Evolutionary conservation across 2,888 invertebrate genomes (phyloP), one percentile per base, ranked within the genome.

Genomic region (Ametastegia equiseti): DNA sequence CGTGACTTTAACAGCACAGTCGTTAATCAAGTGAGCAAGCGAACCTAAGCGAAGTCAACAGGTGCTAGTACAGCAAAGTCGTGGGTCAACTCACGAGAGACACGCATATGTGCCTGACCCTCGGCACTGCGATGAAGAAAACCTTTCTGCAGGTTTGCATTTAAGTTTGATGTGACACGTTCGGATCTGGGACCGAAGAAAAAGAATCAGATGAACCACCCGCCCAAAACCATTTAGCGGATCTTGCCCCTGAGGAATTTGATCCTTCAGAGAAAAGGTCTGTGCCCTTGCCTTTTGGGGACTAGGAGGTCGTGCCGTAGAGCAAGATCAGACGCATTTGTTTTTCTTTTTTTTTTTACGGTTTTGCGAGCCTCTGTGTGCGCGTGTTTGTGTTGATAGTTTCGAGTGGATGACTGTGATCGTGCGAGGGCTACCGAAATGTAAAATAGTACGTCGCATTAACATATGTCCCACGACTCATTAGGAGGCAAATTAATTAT

Each of bases 401-500:
- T 13, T n/a, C 15, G 71, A 19, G 27, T 71, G 71, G 42, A 30
- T 15, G 45, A 13, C 23, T 6, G 30, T 23, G 27, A 47, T 82
- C 84, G 85, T 84, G 83, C 84, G 84, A 83, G 83, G 84, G 88
- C 89, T 89, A 88, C 90, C 87, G 89, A 88, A 88, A 89, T 90
- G 89, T 90, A 90, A 89, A 89, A 88, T 88, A 88, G 87, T 85
- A 86, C 84, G 82, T 83, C 88, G 84, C 86, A 90, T 90, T 90
- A 89, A 90, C 89, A 90, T 90, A 90, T 88, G 89, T 90, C 90
- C 87, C 87, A 85, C 86, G 86, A 86, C 89, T 90, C 89, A 89
- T 90, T 90, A 90, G 89, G 87, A 86, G 86, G 84, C 86, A 89
- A 90, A 90, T 90, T 90, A 89, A 90, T 90, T 89, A 88, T 89